Evolutionary conservation across 2,113 vertebrate genomes (phyloP).

Genomic region (Trematocara variabile): DNA sequence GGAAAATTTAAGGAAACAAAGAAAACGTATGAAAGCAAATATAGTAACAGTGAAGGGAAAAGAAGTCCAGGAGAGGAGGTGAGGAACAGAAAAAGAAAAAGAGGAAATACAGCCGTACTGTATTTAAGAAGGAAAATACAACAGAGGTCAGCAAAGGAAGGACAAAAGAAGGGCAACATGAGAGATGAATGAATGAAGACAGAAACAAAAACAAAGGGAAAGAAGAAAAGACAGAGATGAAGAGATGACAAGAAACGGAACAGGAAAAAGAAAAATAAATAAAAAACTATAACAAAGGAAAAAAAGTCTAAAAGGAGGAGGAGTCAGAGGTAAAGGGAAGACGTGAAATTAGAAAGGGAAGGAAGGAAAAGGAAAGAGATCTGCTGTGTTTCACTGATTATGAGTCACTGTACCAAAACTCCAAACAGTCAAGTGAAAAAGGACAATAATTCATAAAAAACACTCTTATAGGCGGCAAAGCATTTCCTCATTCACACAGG

Average conservation of each 20-base stretch:
- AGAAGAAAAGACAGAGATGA: not conserved
- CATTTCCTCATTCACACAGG: not conserved
- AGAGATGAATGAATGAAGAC: not conserved
- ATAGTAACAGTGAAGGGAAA: not conserved
- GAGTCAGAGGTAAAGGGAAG: not conserved
- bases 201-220: not conserved
- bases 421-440: slow-evolving; percentile 5
- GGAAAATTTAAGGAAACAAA: not conserved
- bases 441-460: not conserved
- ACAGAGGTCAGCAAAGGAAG: not conserved
- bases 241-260: not conserved
- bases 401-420: slow-evolving; percentile 1
- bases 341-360: not conserved
- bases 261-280: not conserved
- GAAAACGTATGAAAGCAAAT: not conserved
- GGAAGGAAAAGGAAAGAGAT: not conserved
- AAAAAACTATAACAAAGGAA: not conserved
- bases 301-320: not conserved
- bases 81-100: not conserved
- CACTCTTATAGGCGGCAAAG: not conserved
- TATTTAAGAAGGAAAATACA: not conserved
- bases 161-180: not conserved
- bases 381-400: slow-evolving; percentile 10
- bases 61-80: not conserved
- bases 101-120: not conserved